Conservation (phyloP, 2,113 vertebrate species). For the Macrotus californicus region DNA sequence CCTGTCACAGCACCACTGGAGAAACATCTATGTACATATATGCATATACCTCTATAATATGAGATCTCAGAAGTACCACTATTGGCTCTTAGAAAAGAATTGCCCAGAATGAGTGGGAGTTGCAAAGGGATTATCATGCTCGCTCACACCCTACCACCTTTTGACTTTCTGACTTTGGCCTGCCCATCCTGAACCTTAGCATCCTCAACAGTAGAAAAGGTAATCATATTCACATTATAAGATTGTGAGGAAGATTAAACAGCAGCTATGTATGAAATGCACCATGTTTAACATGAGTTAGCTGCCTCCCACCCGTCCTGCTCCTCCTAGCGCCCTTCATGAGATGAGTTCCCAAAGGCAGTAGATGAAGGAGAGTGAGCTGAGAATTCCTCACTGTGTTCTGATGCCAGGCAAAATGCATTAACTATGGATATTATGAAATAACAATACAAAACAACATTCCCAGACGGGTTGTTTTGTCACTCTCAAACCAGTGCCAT, state of each 20-base stretch:
- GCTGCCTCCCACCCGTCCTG: too few relatives aligned
- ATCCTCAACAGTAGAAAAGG: neutral
- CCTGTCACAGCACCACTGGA: too few relatives aligned
- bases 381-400: neutral
- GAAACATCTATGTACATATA: neutral
- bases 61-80: neutral
- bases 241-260: neutral
- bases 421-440: neutral
- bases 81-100: neutral
- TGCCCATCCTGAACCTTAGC: fast-evolving
- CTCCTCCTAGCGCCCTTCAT: neutral
- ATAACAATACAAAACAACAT: neutral
- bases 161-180: neutral
- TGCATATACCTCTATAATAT: neutral
- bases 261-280: neutral
- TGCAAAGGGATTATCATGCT: neutral
- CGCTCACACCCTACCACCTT: neutral
- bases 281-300: neutral
- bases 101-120: neutral
- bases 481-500: neutral
- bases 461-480: fast-evolving
- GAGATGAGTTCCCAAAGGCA: neutral
- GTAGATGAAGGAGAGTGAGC: neutral
- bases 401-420: neutral
- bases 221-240: neutral